Conservation (phyloP, 2,797 vertebrate species). For the Parambassis ranga region DNA sequence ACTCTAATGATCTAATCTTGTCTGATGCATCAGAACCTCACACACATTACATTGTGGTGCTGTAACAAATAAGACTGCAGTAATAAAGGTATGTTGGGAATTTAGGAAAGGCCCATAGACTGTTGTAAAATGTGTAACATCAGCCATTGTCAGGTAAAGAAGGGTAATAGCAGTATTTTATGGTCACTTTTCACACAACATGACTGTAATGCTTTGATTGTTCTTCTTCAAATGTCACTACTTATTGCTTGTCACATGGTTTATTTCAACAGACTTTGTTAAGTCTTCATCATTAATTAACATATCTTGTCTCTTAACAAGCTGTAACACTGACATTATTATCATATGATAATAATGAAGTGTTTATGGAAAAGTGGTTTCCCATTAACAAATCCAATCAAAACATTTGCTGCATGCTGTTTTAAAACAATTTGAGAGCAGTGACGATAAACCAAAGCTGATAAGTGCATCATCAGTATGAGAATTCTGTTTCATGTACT, state of each 20-base stretch:
- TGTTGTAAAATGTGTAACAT: not conserved
- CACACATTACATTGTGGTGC: conserved; percentile 7
- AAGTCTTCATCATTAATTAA: not conserved
- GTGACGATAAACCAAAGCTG: not conserved
- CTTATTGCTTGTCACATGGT: no score
- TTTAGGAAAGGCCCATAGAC: not conserved
- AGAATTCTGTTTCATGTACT: not conserved
- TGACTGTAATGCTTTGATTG: no score
- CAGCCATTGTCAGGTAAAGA: not conserved
- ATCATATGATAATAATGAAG: not conserved
- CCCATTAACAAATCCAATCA: not conserved
- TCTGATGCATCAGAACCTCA: conserved; percentile 24
- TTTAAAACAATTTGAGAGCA: not conserved
- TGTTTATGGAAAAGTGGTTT: not conserved
- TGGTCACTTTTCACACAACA: no score
- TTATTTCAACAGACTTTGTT: no score
- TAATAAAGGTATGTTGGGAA: conserved; percentile 4
- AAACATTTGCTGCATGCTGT: not conserved
- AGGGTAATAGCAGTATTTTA: not conserved
- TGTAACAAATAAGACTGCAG: conserved; percentile 27
- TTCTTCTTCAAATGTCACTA: no score
- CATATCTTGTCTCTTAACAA: not conserved
- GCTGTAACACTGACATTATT: not conserved
- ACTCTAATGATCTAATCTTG: conserved; percentile 58
- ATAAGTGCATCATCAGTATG: not conserved